Conservation (phyloP, 2,888 invertebrate species). For the Oconnorella tubifera region DNA sequence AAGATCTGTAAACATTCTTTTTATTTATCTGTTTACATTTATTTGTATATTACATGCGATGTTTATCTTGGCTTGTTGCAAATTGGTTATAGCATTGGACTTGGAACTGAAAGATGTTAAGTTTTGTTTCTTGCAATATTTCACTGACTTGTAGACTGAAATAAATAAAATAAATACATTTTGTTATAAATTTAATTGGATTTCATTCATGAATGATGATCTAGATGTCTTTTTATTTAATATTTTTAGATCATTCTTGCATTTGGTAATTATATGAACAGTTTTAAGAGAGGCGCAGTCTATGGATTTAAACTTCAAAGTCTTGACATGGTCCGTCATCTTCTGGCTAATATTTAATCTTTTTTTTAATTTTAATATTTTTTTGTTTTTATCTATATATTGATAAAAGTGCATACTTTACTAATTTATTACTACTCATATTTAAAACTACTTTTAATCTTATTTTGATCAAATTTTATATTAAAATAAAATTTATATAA, state of each 20-base stretch:
- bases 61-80: too few relatives aligned
- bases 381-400: not conserved
- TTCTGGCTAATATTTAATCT: not conserved
- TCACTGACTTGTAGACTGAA: not conserved
- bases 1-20: too few relatives aligned
- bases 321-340: slow-evolving; percentile 69
- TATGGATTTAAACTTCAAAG: slow-evolving; percentile 97
- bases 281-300: slow-evolving; percentile 91
- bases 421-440: not conserved
- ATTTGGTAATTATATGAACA: slow-evolving; percentile 98
- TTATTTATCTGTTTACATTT: too few relatives aligned
- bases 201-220: not conserved
- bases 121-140: too few relatives aligned
- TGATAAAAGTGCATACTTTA: not conserved
- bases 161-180: not conserved
- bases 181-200: not conserved
- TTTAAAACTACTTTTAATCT: not conserved
- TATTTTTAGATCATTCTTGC: slow-evolving; percentile 87
- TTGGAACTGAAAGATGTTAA: too few relatives aligned
- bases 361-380: not conserved
- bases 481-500: not conserved
- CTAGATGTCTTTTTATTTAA: too few relatives aligned
- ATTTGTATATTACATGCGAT: too few relatives aligned
- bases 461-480: not conserved
- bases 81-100: too few relatives aligned